Base-by-base conservation (phyloP, 2,797 vertebrate species). In the Sebastes trivittatus region DNA sequence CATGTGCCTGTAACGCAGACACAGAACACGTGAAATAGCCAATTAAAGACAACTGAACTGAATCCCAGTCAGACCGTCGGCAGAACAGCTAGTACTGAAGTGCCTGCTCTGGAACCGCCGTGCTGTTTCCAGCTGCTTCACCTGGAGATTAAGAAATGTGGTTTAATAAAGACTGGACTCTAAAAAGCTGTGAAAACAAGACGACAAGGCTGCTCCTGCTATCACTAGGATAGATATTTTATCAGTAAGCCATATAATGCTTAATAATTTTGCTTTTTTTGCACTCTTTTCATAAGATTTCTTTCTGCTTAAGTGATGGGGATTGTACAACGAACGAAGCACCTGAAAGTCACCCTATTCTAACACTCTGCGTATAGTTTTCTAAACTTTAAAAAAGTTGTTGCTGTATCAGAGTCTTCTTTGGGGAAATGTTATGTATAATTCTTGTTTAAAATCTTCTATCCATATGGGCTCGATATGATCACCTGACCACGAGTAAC, bases 101-200 rank as follows among this genome's bases (percentile, higher is more conserved):
- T 95, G 94, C 94, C 94, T 95, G 93, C 79, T 91, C 87, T 91
- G 92, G 88, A 93, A 84, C 46, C 55, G 67, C 78, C 23, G 22
- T 59, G 87, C 79, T 77, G 88, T 87, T 90, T 90, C 89, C 78
- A 87, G 87, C 83, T 65, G 78, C 83, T 80, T 82, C 81, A 70
- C 71, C 81, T 61, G 84, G 87, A 86, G 75, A 69, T 72, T 29
- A 77, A 77, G 38, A 62, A 36, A 65, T 76, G 73, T 87, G 86
- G 84, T 80, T 92, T 84, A 66, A 79, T 54, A 54, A 54, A 54
- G 46, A 82, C 78, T 78, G 68, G 80, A 91, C 75, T 74, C 11
- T 77, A 59, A 78, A 86, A 90, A 91, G 83, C 91, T 92, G 88
- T 90, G 89, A 91, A 82, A 74, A 76, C 36, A 55, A 61, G 46